Evolutionary conservation across 2,113 vertebrate species (phyloP), one percentile per base, ranked within the genome.

Genomic region (Aphyosemion australe): DNA sequence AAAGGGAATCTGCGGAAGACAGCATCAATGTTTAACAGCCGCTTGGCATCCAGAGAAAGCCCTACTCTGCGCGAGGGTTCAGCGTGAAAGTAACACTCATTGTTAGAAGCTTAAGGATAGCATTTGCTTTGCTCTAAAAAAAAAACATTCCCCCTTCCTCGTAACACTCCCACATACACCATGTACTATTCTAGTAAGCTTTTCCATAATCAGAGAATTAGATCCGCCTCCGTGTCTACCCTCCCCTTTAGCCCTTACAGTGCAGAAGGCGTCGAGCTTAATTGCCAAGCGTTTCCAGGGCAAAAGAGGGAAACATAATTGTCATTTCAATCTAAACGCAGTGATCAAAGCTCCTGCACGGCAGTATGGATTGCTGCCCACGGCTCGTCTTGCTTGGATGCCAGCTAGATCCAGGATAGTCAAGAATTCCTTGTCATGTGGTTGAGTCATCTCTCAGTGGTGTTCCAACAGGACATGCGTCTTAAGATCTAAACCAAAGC

Each of bases 321-420:
- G 89, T 90, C 78, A 86, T 91, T 87, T 90, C 87, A 84, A 81
- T 83, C 66, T 69, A 81, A 90, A 80, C 82, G 60, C 73, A 52
- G 75, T 88, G 88, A 92, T 90, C 88, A 91, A 91, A 92, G 90
- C 86, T 74, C 75, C 72, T 82, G 80, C 75, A 76, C 69, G 85
- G 78, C 77, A 84, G 84, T 79, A 68, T 74, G 61, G 51, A 72
- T 74, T 87, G 76, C 79, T 84, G 86, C 88, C 85, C 65, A 51
- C 53, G 85, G 84, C 85, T 77, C 64, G 76, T 76, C 70, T 78
- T 78, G 26, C 69, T 77, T 70, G 67, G 65, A 58, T 80, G 72
- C 80, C 80, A 76, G 79, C 15, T 34, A 82, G 57, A 79, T 79
- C 72, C 61, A 76, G 72, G 52, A 51, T 47, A 67, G 76, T 85